Evolutionary conservation across 2,113 vertebrate species (phyloP).

Genomic region (Ailurus styani): DNA sequence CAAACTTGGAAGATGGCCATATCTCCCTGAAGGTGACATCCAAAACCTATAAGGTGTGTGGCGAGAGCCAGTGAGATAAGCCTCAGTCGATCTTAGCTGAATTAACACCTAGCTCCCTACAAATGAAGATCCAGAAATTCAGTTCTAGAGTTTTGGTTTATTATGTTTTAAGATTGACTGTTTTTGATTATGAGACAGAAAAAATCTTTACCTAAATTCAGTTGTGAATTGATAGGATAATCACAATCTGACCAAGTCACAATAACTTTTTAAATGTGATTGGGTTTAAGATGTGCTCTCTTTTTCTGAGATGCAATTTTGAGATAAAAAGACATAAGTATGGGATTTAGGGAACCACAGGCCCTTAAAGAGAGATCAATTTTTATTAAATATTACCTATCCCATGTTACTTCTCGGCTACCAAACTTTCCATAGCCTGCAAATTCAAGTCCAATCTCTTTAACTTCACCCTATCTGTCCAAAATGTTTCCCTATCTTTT

Average conservation of each 20-base stretch:
- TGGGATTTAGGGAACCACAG: neutral
- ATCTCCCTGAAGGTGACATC: neutral
- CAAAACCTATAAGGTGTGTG: neutral
- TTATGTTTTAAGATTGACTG: neutral
- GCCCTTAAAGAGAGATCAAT: neutral
- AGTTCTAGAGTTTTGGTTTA: neutral
- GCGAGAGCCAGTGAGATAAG: neutral
- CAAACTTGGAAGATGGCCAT: neutral
- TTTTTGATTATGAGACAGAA: neutral
- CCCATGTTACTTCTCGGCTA: neutral
- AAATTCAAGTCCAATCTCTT: neutral
- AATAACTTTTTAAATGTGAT: neutral
- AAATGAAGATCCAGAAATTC: neutral
- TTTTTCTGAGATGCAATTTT: neutral
- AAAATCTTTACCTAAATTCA: neutral
- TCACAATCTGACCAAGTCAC: neutral
- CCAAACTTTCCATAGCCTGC: neutral
- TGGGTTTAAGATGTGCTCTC: neutral
- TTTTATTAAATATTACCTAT: neutral
- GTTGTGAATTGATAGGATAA: neutral
- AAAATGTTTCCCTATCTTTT: neutral
- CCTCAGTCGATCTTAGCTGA: neutral
- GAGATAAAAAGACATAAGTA: neutral
- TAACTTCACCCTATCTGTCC: neutral
- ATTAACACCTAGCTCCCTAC: neutral